Base-by-base conservation (phyloP, 1,140 invertebrate species). In the Phenacoccus solenopsis region DNA sequence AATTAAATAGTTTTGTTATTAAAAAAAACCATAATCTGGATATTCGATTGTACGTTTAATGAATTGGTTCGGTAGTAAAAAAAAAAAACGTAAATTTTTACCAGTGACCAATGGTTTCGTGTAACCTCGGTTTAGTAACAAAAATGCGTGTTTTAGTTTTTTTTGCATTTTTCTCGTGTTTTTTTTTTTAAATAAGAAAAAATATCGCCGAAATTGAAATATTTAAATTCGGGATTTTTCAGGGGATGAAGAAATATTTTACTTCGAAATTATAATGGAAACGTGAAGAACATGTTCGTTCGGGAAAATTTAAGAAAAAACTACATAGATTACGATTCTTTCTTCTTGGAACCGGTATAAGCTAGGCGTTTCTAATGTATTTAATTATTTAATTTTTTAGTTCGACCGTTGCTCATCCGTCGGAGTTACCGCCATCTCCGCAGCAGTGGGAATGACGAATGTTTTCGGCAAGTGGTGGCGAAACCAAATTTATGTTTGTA, bases 321-420 rank as follows among this genome's bases (percentile, higher is more conserved):
- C 38, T 49, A 49, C 38, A 4, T 49, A 49, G 38, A 49, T 49
- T 49, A 49, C 38, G 20, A 16, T 49, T 49, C 5, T 49, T 10
- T 16, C 38, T 49, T 49, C 38, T 49, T 49, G 38, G 38, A n/a
- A 9, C 3, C 38, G 2, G 38, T 49, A 9, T 49, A 49, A 49
- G 38, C 3, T 16, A n/a, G 38, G 20, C 13, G 13, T 16, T 49
- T 49, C 38, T 49, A 49, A 49, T n/a, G 38, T 49, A n/a, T 49
- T 16, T 49, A 49, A 49, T 9, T 49, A 64, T 64, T 64, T 64
- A 25, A 25, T 27, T 64, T 64, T 90, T 75, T 87, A 95, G 94
- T 82, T 98, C 95, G 72, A 94, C 93, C 72, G 95, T 98, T 78
- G 96, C 96, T 72, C 94, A 98, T 82, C 92, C 94, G 64, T 96